A percentile compares a stretch with the other conserved stretches of the same genome.
These are phyloP conservation scores for Odobenus rosmarus DNA, from an alignment of 2,113 vertebrate species.

Conservation along the genomic window DNA sequence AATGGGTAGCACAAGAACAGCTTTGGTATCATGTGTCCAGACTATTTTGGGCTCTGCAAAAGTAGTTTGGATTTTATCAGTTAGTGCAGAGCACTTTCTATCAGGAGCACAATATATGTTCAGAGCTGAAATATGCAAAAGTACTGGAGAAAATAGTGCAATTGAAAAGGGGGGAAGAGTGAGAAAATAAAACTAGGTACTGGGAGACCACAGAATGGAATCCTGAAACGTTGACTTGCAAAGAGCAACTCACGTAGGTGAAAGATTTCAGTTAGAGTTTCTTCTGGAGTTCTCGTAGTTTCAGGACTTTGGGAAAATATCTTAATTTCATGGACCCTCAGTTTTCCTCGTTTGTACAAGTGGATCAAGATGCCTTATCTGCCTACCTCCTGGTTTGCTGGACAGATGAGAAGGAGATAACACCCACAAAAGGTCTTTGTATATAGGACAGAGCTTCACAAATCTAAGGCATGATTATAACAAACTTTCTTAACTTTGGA, in stretches of 20 bases:
- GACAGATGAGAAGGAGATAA: not conserved
- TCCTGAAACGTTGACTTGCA: not conserved
- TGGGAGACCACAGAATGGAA: not conserved
- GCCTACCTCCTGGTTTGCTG: not conserved
- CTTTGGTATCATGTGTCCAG: slow-evolving; percentile 84
- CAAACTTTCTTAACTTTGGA: not conserved
- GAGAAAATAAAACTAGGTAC: not conserved
- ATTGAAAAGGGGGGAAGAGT: not conserved
- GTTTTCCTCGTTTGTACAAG: not conserved
- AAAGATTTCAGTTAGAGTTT: not conserved
- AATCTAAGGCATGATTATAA: not conserved
- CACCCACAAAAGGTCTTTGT: slow-evolving; percentile 15
- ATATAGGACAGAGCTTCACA: not conserved
- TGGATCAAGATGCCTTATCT: not conserved
- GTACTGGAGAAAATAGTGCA: not conserved
- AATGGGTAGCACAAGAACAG: slow-evolving; percentile 87
- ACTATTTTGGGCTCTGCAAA: slow-evolving; percentile 84
- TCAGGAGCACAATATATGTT: slow-evolving; percentile 52
- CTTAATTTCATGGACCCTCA: not conserved
- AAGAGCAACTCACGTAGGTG: not conserved
- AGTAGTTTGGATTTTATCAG: slow-evolving; percentile 82
- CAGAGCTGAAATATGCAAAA: slow-evolving; percentile 46
- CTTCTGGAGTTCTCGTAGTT: not conserved
- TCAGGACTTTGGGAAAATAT: not conserved
- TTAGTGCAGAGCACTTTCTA: slow-evolving; percentile 62